Evolutionary conservation across 1,140 invertebrate species (phyloP), one percentile per base, ranked within the genome.

Genomic region (Acromyrmex heyeri): DNA sequence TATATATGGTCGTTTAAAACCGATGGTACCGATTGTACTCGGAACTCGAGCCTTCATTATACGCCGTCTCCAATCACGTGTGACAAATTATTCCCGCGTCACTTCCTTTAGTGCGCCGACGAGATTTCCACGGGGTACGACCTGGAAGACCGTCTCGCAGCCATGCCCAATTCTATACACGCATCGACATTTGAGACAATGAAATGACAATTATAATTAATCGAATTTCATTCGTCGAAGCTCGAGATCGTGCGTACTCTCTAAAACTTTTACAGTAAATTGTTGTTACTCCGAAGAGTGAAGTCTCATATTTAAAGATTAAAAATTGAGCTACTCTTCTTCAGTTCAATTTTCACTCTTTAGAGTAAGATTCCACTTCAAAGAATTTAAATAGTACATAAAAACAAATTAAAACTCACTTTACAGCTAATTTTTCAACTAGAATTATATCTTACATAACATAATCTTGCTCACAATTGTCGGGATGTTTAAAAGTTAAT

Each of bases 41-140:
- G 83, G 86, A 87, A 87, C 88, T 57, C 79, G 34, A 88, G 61
- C 69, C 77, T 88, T 88, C 88, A 79, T 91, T 91, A 88, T 77
- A 53, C 69, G 62, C 83, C 30, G 86, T 87, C 85, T 90, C 88
- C 91, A 87, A 93, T 93, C 90, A 92, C 67, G 87, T 89, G 92
- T 92, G 86, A 92, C 92, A 87, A 92, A 93, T 88, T 83, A 91
- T 92, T 86, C 86, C 75, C 79, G 81, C 91, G 86, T 93, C 89
- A 93, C 85, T 91, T 93, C 92, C 57, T 57, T 44, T 55, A 50
- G 38, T 64, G 59, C 62, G 55, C 59, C 21, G 86, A 86, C 34
- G 55, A 85, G 70, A 85, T 65, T 73, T 59, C 27, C 6, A 73
- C 77, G 75, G 53, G 69, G 27, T 53, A 30, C 10, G 85, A 72